phyloP scores from a whole-genome alignment of 2,113 vertebrate genomes.

The Prunella himalayana region DNA sequence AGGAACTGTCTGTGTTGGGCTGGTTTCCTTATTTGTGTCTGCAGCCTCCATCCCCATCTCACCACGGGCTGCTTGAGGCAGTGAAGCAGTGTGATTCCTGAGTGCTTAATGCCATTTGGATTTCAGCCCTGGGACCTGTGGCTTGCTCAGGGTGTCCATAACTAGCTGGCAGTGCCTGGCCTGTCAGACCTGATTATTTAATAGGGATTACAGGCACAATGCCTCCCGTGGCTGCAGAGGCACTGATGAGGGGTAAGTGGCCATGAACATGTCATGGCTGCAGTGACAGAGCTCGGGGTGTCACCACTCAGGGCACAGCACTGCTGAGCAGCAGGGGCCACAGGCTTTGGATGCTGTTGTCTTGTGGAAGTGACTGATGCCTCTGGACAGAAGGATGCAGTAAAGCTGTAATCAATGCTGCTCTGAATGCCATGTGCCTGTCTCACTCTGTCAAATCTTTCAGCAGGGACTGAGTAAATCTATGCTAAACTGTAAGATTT shows the following conservation, averaged over 20 bases:
- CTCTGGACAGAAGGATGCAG: neutral
- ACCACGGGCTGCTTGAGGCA: neutral
- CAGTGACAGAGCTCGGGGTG: neutral
- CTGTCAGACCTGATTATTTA: neutral
- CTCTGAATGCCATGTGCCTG: neutral
- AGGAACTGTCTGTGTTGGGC: neutral
- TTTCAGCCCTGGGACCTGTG: neutral
- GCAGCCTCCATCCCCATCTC: neutral
- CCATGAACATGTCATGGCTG: neutral
- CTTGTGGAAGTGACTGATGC: neutral
- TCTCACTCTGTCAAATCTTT: neutral
- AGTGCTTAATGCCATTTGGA: neutral
- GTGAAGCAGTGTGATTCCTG: neutral
- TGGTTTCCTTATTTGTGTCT: neutral
- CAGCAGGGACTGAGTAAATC: neutral
- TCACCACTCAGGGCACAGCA: rapidly evolving
- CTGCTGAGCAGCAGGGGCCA: neutral
- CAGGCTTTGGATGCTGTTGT: neutral
- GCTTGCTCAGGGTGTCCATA: neutral
- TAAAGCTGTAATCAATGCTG: neutral
- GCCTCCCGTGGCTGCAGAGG: neutral
- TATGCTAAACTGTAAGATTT: neutral
- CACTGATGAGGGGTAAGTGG: neutral
- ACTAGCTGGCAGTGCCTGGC: neutral
- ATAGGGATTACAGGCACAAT: neutral